Conservation (phyloP, 2,888 invertebrate genomes). For the Amiota mariae region DNA sequence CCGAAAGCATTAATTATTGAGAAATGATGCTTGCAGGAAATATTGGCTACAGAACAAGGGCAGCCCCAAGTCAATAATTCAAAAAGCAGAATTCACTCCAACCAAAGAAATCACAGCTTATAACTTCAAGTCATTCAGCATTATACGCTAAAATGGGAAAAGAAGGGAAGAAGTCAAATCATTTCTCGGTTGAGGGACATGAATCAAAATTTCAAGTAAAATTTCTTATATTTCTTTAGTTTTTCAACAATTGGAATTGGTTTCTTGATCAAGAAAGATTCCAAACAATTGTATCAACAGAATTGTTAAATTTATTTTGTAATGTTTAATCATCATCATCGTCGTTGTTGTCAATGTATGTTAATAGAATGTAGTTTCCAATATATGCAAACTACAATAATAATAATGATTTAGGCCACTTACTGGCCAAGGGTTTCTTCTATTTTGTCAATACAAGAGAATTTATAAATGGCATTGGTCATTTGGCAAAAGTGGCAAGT, state of each 20-base stretch:
- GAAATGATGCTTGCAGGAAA: slow-evolving; percentile 58
- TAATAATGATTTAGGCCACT: too few species aligned
- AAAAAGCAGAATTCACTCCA: slow-evolving; percentile 81
- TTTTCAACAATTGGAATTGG: background rate
- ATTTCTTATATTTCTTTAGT: background rate
- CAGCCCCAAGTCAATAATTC: slow-evolving; percentile 83
- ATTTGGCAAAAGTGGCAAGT: too few species aligned
- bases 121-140: slow-evolving; percentile 75
- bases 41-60: slow-evolving; percentile 78
- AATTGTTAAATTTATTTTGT: too few species aligned
- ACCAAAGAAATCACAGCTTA: slow-evolving; percentile 76
- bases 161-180: background rate
- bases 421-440: too few species aligned
- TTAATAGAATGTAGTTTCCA: too few species aligned
- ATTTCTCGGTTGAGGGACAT: slow-evolving; percentile 30
- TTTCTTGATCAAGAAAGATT: background rate
- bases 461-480: too few species aligned
- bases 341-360: too few species aligned
- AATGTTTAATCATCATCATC: too few species aligned
- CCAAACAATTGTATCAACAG: too few species aligned
- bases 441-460: too few species aligned
- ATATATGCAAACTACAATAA: too few species aligned
- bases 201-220: slow-evolving; percentile 28
- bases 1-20: slow-evolving; percentile 30
- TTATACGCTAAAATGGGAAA: slow-evolving; percentile 65